Evolutionary conservation across 2,113 vertebrate genomes (phyloP).

Genomic region (Sinocyclocheilus rhinocerous): DNA sequence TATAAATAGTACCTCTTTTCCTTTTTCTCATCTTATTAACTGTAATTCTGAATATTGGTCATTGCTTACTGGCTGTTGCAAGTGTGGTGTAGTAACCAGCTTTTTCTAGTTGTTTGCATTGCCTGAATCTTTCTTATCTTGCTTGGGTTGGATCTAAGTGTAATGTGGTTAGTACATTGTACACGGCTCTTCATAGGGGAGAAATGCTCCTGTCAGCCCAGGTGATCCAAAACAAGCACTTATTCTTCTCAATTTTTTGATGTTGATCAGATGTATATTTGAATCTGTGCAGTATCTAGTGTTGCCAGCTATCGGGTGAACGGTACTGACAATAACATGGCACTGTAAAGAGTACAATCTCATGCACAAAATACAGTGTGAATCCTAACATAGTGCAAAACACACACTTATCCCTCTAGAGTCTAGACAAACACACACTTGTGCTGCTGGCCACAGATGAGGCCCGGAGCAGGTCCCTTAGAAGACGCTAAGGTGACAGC

Average conservation of each 20-base stretch:
- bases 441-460: slow-evolving; percentile 35
- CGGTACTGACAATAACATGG: neutral
- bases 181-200: neutral
- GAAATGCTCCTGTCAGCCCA: slow-evolving; percentile 29
- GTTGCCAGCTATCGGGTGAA: neutral
- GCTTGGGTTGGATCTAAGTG: neutral
- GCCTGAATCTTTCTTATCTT: neutral
- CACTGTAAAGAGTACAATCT: neutral
- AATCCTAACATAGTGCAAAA: slow-evolving; percentile 57
- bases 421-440: slow-evolving; percentile 61
- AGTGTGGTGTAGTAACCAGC: neutral
- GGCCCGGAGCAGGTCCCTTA: slow-evolving; percentile 69
- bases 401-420: slow-evolving; percentile 57
- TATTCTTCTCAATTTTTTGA: neutral
- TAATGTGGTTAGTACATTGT: neutral
- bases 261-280: neutral
- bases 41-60: neutral
- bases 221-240: slow-evolving; percentile 6
- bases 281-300: neutral
- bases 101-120: too few relatives aligned
- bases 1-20: neutral
- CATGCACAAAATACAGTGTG: neutral
- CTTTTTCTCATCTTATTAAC: neutral
- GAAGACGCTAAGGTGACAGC: slow-evolving; percentile 74
- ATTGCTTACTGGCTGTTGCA: neutral